These are phyloP conservation scores for Gambusia holbrooki DNA, from an alignment of 2,113 vertebrate species.

Conservation along the genomic window DNA sequence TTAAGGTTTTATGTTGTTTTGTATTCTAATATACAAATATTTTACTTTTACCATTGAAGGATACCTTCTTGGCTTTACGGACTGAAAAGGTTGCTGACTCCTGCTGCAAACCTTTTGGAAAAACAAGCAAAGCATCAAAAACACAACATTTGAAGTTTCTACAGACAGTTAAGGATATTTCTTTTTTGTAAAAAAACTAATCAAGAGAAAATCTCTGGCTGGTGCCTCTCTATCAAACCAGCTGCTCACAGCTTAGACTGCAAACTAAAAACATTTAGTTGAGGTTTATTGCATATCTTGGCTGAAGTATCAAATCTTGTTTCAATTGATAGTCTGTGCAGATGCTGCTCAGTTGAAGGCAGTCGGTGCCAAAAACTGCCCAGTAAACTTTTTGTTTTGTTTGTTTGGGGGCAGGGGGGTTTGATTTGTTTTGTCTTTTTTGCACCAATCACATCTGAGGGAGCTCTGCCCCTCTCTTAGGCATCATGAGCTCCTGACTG, in stretches of 20 bases:
- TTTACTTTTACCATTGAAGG: neutral
- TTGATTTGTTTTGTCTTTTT: conserved; percentile 27
- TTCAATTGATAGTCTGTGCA: conserved; percentile 14
- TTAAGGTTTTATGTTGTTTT: too few species aligned
- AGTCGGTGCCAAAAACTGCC: conserved; percentile 2
- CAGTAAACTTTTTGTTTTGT: neutral
- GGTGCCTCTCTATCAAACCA: too few species aligned
- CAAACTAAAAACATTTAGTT: too few species aligned
- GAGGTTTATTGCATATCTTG: too few species aligned
- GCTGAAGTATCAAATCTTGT: neutral
- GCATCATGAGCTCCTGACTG: conserved; percentile 60
- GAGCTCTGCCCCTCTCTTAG: conserved; percentile 32
- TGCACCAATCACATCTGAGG: conserved; percentile 53
- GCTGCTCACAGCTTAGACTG: too few species aligned
- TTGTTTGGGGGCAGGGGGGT: too few species aligned
- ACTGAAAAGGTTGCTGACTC: neutral
- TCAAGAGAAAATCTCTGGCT: too few species aligned
- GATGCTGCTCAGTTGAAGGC: conserved; percentile 5
- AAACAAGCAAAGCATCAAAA: neutral
- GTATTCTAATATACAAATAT: too few species aligned
- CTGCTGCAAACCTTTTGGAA: neutral
- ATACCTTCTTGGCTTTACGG: neutral
- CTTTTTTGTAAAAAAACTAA: neutral
- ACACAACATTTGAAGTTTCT: too few species aligned
- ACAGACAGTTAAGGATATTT: neutral